Evolutionary conservation across 1,140 invertebrate genomes (phyloP).

Genomic region (Drosophila sechellia): DNA sequence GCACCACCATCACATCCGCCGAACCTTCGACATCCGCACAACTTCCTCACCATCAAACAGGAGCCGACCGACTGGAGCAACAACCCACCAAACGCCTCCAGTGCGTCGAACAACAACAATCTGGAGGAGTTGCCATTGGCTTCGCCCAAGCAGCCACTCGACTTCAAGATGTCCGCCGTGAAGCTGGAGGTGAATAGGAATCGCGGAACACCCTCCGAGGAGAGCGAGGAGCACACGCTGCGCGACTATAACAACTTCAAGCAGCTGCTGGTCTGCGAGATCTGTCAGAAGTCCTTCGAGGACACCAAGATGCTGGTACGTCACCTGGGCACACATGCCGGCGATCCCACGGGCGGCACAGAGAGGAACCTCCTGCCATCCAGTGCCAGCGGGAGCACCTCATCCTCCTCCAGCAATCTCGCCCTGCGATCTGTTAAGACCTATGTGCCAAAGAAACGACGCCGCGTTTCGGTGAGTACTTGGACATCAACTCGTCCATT

Average conservation of each 20-base stretch:
- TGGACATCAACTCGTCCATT: not conserved
- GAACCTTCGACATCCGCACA: constrained; percentile 73
- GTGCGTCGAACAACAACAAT: constrained; percentile 55
- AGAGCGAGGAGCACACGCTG: constrained; percentile 67
- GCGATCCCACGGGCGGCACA: constrained; percentile 73
- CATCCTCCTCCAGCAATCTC: constrained; percentile 50
- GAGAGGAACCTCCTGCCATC: constrained; percentile 18
- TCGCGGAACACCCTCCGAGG: constrained; percentile 43
- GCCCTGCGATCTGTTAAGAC: constrained; percentile 85
- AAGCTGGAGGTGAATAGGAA: constrained; percentile 67
- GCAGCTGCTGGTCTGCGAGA: constrained; percentile 90
- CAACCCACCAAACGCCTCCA: constrained; percentile 58
- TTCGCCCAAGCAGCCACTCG: constrained; percentile 74
- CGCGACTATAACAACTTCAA: constrained; percentile 76
- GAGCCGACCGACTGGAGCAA: constrained; percentile 86
- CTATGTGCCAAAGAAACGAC: constrained; percentile 86
- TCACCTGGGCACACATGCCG: constrained; percentile 89
- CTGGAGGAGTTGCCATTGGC: constrained; percentile 39
- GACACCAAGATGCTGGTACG: constrained; percentile 92
- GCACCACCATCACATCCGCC: constrained; percentile 45
- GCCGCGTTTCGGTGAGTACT: constrained; percentile 85
- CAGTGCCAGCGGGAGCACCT: constrained; percentile 44
- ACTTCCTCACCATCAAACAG: constrained; percentile 86
- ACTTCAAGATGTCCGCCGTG: constrained; percentile 74
- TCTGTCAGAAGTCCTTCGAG: constrained; percentile 93